Percentiles rank a stretch among this genome's conserved stretches.
Conservation (phyloP, 1,140 invertebrate genomes). For the Chlorops oryzae region DNA sequence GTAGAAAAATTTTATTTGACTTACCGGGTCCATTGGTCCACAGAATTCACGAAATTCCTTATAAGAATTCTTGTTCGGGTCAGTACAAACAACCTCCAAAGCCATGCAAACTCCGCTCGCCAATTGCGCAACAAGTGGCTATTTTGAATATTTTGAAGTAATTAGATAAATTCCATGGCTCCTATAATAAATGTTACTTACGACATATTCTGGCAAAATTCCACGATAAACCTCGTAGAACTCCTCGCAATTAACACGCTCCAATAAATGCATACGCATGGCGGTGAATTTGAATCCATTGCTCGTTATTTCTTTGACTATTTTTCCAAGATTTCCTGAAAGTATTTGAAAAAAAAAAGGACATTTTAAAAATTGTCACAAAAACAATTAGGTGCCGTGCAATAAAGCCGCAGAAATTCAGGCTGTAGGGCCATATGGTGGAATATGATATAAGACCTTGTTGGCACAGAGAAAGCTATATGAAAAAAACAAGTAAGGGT, state of each 20-base stretch:
- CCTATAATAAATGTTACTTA: conserved; percentile 36
- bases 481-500: too few species aligned
- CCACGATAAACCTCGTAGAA: conserved; percentile 92
- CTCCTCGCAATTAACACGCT: conserved; percentile 75
- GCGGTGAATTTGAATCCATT: conserved; percentile 72
- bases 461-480: too few species aligned
- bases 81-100: conserved; percentile 70
- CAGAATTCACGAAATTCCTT: conserved; percentile 75
- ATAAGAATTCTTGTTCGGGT: conserved; percentile 53
- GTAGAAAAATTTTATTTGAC: conserved; percentile 25
- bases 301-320: conserved; percentile 68
- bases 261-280: conserved; percentile 71
- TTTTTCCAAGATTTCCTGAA: conserved; percentile 56
- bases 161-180: background rate
- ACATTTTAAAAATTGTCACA: too few species aligned
- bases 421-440: too few species aligned
- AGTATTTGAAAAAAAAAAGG: conserved; percentile 1
- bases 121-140: conserved; percentile 77
- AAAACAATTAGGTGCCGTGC: too few species aligned
- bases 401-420: too few species aligned
- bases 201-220: conserved; percentile 76
- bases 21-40: conserved; percentile 83
- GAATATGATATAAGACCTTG: too few species aligned
- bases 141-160: conserved; percentile 9
- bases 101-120: conserved; percentile 77